Percentiles rank a stretch among this genome's conserved stretches.
These are phyloP conservation scores for Orbicella faveolata DNA, from an alignment of 64 coral and sea anemone species.

Conservation along the genomic window DNA sequence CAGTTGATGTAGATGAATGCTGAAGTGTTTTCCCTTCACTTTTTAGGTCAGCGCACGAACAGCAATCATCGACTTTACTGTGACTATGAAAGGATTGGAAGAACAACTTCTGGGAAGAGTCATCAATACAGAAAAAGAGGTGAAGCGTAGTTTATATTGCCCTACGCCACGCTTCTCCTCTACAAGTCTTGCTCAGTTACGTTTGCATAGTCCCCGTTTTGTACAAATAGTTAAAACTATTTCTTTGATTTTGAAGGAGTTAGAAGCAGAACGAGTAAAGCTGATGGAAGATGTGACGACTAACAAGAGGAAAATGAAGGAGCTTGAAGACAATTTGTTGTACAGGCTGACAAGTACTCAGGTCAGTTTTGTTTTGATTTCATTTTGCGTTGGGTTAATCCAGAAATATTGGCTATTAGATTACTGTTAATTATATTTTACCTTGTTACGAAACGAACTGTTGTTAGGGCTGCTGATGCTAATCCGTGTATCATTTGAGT, in stretches of 20 bases:
- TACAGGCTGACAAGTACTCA: conserved; percentile 90
- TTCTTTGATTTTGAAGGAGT: conserved; percentile 50
- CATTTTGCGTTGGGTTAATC: neutral
- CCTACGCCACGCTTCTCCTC: neutral
- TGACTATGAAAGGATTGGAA: conserved; percentile 98
- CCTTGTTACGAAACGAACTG: neutral
- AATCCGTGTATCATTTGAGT: no score
- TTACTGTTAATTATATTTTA: neutral
- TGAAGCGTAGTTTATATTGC: neutral
- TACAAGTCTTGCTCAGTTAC: neutral
- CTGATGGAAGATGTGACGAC: conserved; percentile 88
- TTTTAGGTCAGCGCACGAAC: conserved; percentile 95
- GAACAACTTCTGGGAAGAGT: conserved; percentile 93
- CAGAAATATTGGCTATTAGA: no score
- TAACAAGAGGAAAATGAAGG: conserved; percentile 96
- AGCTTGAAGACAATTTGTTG: conserved; percentile 87
- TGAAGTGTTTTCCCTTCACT: neutral
- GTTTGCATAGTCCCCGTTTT: neutral
- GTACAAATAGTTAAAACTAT: no score
- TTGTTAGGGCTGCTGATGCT: neutral
- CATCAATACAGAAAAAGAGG: conserved; percentile 98
- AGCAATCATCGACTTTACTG: conserved; percentile 99
- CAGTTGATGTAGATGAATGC: neutral
- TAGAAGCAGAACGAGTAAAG: conserved; percentile 84
- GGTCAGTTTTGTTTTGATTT: neutral